These are phyloP conservation scores for Cebuella pygmaea DNA, from an alignment of 2,797 vertebrate genomes.

Conservation along the genomic window DNA sequence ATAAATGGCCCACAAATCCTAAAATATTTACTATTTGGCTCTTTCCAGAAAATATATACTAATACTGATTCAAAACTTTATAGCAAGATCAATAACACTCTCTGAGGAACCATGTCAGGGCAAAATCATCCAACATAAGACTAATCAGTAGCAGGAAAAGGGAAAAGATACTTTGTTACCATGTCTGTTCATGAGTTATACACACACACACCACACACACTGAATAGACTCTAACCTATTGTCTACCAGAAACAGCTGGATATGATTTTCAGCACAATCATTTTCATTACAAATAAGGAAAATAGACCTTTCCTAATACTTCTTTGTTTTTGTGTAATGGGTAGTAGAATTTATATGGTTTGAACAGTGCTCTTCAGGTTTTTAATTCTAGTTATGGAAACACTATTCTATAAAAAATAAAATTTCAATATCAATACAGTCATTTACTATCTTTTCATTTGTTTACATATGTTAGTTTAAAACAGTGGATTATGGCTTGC, in stretches of 20 bases:
- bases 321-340: background rate
- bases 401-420: background rate
- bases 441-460: background rate
- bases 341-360: background rate
- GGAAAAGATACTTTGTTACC: background rate
- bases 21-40: background rate
- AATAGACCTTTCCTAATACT: background rate
- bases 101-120: constrained; percentile 7
- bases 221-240: background rate
- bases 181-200: background rate
- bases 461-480: background rate
- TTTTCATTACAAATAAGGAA: constrained; percentile 12
- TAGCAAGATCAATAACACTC: background rate
- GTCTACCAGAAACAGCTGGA: background rate
- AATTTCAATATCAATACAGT: background rate
- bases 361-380: background rate
- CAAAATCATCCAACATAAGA: background rate
- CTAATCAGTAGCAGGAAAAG: background rate
- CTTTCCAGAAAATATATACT: background rate
- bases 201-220: background rate
- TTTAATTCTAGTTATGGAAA: background rate
- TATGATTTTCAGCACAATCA: background rate
- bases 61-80: background rate
- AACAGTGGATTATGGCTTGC: background rate
- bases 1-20: background rate